A percentile compares a stretch with the other conserved stretches of the same genome.
Conservation (phyloP, 2,888 invertebrate genomes). For the Pardosa pseudoannulata region DNA sequence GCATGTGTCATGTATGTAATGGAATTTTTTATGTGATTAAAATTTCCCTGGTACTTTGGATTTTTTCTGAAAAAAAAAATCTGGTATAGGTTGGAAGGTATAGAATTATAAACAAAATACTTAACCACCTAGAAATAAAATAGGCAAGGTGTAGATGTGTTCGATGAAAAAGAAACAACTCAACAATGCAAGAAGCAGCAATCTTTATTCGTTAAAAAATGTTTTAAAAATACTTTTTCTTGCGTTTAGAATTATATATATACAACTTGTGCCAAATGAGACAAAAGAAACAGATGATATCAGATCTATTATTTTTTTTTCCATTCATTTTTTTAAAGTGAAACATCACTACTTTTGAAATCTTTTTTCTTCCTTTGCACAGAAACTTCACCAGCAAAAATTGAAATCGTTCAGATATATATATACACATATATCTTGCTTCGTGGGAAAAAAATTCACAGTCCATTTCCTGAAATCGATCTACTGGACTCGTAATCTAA, state of each 20-base stretch:
- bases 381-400: not conserved
- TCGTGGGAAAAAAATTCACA: not conserved
- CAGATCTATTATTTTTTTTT: not conserved
- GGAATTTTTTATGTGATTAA: too few relatives aligned
- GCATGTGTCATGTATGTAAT: too few relatives aligned
- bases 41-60: too few relatives aligned
- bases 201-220: slow-evolving; percentile 70
- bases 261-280: slow-evolving; percentile 50
- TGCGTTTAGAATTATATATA: slow-evolving; percentile 45
- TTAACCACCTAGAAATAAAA: too few relatives aligned
- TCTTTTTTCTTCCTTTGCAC: not conserved
- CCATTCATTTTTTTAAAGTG: not conserved
- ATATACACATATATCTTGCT: not conserved
- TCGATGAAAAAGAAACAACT: not conserved
- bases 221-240: slow-evolving; percentile 67
- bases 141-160: too few relatives aligned
- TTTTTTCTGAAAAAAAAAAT: too few relatives aligned
- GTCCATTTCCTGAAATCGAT: not conserved
- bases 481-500: not conserved
- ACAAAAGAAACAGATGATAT: not conserved
- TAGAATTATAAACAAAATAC: too few relatives aligned
- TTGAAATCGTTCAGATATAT: too few relatives aligned
- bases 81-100: too few relatives aligned
- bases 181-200: slow-evolving; percentile 4
- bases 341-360: not conserved